Base-by-base conservation (phyloP, 2,113 vertebrate species). In the Eidolon helvum region DNA sequence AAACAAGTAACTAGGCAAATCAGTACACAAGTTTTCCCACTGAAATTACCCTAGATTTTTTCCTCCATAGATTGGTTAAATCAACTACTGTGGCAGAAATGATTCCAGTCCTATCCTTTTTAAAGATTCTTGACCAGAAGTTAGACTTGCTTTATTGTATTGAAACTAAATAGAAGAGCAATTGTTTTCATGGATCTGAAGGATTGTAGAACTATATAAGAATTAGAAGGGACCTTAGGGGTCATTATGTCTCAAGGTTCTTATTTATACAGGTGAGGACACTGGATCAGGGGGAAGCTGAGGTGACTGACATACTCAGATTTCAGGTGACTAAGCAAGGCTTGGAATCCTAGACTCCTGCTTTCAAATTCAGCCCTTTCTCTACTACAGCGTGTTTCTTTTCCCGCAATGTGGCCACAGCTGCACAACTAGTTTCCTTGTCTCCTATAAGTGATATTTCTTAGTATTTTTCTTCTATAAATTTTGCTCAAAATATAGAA, bases 1-100 rank as follows among this genome's bases (percentile, higher is more conserved):
- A 77, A 96, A 78, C 10, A 92, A 83, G 35, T 35, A 94, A 75
- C 71, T 59, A 88, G 48, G 71, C 33, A 78, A 97, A 93, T 78
- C 53, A 78, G 91, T 59, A 86, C 95, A 82, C 45, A 92, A 59
- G 48, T 94, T 71, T 93, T 92, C 59, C 75, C 48, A 90, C 26
- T 1, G 35, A 95, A 90, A 78, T 72, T 85, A 35, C 30, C n/a
- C 53, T 78, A 19, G 12, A 66, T 30, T 65, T 84, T 40, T 45
- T 26, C 66, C 21, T 16, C 16, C 10, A 38, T 55, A 48, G 11
- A 55, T 85, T 89, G 74, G 15, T 18, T 88, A 35, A 59, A 55
- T 91, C 72, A 95, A 28, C 30, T 33, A 26, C 72, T 72, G 16
- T 79, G 40, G 35, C 24, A 91, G 45, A 91, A 95, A 72, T 19